These are phyloP conservation scores for Sminthopsis crassicaudata DNA, from an alignment of 2,113 vertebrate species.

Conservation along the genomic window DNA sequence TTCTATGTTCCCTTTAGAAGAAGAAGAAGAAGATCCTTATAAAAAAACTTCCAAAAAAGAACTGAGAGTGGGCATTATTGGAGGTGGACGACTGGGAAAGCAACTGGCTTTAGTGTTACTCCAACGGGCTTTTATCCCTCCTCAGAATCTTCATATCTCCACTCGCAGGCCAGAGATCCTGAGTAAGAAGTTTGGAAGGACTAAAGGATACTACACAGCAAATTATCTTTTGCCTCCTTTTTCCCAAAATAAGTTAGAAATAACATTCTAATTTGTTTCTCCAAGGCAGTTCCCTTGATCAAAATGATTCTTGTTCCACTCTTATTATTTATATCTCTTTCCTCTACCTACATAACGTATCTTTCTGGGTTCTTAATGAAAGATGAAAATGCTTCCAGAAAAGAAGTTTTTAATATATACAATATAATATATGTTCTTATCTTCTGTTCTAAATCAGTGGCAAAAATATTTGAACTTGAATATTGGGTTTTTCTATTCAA, in stretches of 20 bases:
- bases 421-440: not conserved
- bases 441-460: not conserved
- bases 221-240: not conserved
- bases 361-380: conserved; percentile 12
- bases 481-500: not conserved
- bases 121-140: conserved; percentile 66
- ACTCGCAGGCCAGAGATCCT: conserved; percentile 83
- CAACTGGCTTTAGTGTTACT: conserved; percentile 81
- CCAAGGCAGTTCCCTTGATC: not conserved
- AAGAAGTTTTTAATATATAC: not conserved
- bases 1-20: not conserved
- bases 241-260: not conserved
- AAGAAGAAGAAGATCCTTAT: not conserved
- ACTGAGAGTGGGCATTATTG: conserved; percentile 84
- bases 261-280: not conserved
- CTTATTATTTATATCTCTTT: not conserved
- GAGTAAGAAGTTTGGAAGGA: conserved; percentile 62
- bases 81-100: conserved; percentile 85
- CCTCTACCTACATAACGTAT: not conserved
- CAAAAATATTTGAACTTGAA: conserved; percentile 19
- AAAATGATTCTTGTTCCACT: not conserved
- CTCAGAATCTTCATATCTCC: conserved; percentile 82
- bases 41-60: not conserved
- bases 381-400: conserved; percentile 14
- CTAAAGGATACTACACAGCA: not conserved